Conservation (phyloP, 2,888 invertebrate species). For the Orchestes rusci region DNA sequence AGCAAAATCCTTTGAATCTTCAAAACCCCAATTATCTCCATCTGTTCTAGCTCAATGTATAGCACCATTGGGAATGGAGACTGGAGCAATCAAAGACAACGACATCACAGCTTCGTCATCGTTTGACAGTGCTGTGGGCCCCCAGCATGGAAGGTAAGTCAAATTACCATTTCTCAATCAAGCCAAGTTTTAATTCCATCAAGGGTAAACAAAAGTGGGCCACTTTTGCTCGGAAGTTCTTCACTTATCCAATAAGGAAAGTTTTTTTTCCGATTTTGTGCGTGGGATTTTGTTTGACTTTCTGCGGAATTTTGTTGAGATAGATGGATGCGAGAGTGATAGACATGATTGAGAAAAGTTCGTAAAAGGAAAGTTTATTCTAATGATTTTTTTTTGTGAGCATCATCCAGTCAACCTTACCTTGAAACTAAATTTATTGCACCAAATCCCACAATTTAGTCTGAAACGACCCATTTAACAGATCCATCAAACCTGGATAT, state of each 20-base stretch:
- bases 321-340: no score
- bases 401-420: not conserved
- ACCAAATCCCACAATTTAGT: no score
- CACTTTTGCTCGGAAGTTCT: not conserved
- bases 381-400: not conserved
- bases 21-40: conserved; percentile 1
- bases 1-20: no score
- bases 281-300: not conserved
- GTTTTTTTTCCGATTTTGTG: not conserved
- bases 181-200: not conserved
- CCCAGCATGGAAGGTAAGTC: conserved; percentile 74
- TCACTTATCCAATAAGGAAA: not conserved
- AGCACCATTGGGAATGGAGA: conserved; percentile 80
- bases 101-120: conserved; percentile 81
- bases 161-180: not conserved
- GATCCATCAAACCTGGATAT: no score
- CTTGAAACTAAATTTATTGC: no score
- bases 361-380: no score
- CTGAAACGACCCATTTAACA: no score
- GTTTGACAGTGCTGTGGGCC: conserved; percentile 79
- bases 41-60: conserved; percentile 67
- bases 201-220: not conserved
- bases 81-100: conserved; percentile 70
- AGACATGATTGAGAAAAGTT: no score
- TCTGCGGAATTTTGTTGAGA: not conserved